Evolutionary conservation across 2,888 invertebrate species (phyloP).

Genomic region (Neoitamus cyanurus): DNA sequence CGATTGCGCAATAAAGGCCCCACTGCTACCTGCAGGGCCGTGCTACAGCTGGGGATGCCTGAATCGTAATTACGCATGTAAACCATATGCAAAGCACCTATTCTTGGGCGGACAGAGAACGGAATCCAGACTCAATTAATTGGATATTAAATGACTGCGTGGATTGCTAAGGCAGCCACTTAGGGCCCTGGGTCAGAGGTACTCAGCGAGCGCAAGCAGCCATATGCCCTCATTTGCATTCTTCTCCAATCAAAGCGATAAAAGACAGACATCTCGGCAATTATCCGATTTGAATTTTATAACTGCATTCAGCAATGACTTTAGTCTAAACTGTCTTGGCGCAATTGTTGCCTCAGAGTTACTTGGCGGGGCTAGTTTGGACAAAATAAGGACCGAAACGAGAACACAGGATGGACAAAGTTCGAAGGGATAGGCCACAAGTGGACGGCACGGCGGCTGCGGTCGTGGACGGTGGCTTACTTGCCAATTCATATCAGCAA

Average conservation of each 20-base stretch:
- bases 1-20: neutral
- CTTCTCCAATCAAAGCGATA: conserved; percentile 42
- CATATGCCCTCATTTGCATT: conserved; percentile 43
- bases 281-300: conserved; percentile 44
- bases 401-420: neutral
- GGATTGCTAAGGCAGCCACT: neutral
- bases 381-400: neutral
- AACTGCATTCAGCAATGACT: neutral
- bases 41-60: neutral
- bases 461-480: neutral
- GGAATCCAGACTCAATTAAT: conserved; percentile 29
- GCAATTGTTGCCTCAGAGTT: neutral
- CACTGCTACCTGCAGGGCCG: neutral
- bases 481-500: conserved; percentile 26
- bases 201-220: neutral
- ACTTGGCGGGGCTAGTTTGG: neutral
- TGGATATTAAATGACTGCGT: conserved; percentile 26
- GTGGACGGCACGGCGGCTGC: neutral
- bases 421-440: neutral
- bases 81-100: conserved; percentile 6
- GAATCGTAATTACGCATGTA: neutral
- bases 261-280: conserved; percentile 39
- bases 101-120: neutral
- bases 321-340: neutral
- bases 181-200: conserved; percentile 27